These are phyloP conservation scores for Turritopsis rubra DNA, from an alignment of 30 jellyfish, hydroid and myxozoan species.

Conservation along the genomic window DNA sequence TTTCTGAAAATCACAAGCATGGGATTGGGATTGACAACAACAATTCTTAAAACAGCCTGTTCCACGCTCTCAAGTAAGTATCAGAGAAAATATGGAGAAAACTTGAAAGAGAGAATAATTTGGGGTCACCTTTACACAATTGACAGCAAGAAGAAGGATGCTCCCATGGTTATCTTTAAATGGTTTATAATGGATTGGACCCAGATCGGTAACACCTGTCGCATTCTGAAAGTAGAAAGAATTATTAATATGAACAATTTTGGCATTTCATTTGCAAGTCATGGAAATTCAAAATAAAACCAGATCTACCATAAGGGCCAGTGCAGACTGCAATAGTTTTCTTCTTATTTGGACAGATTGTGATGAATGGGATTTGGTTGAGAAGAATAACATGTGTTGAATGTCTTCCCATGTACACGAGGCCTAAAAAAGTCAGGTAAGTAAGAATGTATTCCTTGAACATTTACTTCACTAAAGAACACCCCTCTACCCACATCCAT, in stretches of 20 bases:
- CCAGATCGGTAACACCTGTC: conserved; percentile 94
- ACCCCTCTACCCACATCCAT: no score
- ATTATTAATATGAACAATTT: no score
- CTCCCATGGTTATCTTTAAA: conserved; percentile 92
- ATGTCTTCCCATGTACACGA: conserved; percentile 98
- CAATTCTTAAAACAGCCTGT: no score
- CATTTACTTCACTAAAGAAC: no score
- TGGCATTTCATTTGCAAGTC: no score
- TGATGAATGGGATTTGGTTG: conserved; percentile 74
- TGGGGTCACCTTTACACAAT: conserved; percentile 77
- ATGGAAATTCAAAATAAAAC: neutral
- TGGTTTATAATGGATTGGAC: conserved; percentile 65
- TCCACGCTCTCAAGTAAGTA: no score
- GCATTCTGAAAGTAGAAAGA: conserved; percentile 60
- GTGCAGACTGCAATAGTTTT: conserved; percentile 86
- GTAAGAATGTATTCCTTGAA: no score
- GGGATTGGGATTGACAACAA: neutral
- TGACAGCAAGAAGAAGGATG: conserved; percentile 66
- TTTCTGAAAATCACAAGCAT: no score
- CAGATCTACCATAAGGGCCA: conserved; percentile 74
- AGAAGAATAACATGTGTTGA: conserved; percentile 73
- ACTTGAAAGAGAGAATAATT: no score
- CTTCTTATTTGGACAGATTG: conserved; percentile 79
- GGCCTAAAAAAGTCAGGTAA: conserved; percentile 32
- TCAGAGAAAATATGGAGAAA: no score